phyloP scores from a whole-genome alignment of 2,113 vertebrate species.

The Anoplopoma fimbria region DNA sequence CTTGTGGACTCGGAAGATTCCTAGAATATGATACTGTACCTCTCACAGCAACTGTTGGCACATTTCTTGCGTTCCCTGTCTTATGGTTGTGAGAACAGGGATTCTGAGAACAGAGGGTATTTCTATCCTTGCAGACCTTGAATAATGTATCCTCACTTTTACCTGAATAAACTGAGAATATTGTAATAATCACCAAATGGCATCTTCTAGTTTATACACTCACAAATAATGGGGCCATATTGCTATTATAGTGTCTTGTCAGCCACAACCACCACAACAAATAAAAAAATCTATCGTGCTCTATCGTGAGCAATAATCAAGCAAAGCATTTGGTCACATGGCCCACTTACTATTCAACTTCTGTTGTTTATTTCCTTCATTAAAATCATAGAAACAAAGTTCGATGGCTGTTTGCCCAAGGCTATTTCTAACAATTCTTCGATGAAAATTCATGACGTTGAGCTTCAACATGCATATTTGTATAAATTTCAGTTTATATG shows the following conservation, averaged over 20 bases:
- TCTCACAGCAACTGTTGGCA: neutral
- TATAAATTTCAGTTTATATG: neutral
- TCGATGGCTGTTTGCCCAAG: neutral
- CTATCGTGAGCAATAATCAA: neutral
- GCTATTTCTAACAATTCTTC: neutral
- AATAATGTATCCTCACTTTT: neutral
- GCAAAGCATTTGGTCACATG: neutral
- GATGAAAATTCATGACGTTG: neutral
- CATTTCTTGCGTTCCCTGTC: neutral
- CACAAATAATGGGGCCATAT: neutral
- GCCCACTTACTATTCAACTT: neutral
- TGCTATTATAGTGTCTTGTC: neutral
- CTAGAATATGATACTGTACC: neutral
- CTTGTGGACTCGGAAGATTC: neutral
- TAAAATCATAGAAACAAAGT: neutral
- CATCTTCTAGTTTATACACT: neutral
- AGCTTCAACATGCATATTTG: neutral
- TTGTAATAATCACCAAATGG: neutral
- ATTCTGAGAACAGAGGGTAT: too few species aligned
- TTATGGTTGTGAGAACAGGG: too few species aligned
- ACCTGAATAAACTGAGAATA: neutral
- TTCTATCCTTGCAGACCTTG: neutral
- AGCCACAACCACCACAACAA: neutral
- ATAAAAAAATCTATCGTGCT: neutral
- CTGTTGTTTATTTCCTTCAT: neutral